Percentiles rank a stretch among this genome's conserved stretches.
Conservation (phyloP, 2,113 vertebrate genomes). For the Brachionichthys hirsutus region DNA sequence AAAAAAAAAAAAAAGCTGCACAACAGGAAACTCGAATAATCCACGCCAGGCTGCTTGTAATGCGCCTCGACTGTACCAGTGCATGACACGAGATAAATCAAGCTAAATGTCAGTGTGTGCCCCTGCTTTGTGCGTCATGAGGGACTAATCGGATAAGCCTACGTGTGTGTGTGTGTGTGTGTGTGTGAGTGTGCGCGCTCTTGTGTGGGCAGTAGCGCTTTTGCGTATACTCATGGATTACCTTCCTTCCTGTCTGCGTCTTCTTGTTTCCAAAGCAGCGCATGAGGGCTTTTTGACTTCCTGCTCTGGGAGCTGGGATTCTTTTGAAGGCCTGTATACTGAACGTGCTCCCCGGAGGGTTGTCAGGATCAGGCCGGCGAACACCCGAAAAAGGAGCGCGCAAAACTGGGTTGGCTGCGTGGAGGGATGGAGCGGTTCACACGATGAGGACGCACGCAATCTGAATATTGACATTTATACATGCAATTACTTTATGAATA, state of each 20-base stretch:
- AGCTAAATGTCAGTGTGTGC: conserved; percentile 29
- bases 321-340: conserved; percentile 75
- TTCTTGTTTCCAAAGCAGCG: conserved; percentile 70
- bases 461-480: too few species aligned
- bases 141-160: conserved; percentile 23
- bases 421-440: conserved; percentile 19
- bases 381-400: conserved; percentile 56
- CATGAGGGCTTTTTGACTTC: conserved; percentile 76
- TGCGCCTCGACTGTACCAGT: conserved; percentile 23
- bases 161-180: too few species aligned
- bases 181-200: too few species aligned
- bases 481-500: too few species aligned
- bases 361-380: conserved; percentile 69
- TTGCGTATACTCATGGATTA: conserved; percentile 76
- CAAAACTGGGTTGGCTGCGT: conserved; percentile 1
- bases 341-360: conserved; percentile 60
- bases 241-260: conserved; percentile 76
- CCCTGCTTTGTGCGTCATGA: conserved; percentile 49
- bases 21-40: conserved; percentile 52
- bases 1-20: too few species aligned
- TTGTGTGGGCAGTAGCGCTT: neutral
- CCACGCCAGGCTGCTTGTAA: conserved; percentile 27
- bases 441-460: conserved; percentile 4
- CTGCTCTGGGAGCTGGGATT: conserved; percentile 63
- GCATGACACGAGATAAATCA: conserved; percentile 58